A percentile compares a stretch with the other conserved stretches of the same genome.
Conservation (phyloP, 2,888 invertebrate genomes). For the Leucozona laternaria region DNA sequence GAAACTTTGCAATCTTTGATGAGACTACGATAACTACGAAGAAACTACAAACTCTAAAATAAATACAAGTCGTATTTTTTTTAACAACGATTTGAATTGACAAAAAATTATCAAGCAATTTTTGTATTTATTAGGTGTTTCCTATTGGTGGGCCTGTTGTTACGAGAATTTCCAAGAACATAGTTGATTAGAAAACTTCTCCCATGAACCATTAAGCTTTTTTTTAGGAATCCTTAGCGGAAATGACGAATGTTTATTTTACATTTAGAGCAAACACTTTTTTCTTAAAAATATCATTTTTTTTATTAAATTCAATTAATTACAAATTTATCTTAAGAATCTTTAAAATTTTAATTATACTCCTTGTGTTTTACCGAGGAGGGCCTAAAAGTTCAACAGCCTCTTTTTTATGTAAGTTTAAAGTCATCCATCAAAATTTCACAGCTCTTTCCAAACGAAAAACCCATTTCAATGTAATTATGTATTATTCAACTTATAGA, state of each 20-base stretch:
- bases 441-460: neutral
- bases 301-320: neutral
- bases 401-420: neutral
- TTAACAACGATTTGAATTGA: neutral
- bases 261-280: too few relatives aligned
- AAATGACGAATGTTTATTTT: too few relatives aligned
- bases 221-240: too few relatives aligned
- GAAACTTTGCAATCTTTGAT: neutral
- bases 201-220: too few relatives aligned
- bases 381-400: neutral
- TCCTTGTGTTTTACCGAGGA: neutral
- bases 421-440: slow-evolving; percentile 13
- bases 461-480: slow-evolving; percentile 11
- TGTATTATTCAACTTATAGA: slow-evolving; percentile 7
- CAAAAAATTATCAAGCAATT: neutral
- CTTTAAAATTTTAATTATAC: neutral
- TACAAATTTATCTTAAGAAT: neutral
- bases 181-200: neutral
- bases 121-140: neutral
- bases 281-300: neutral
- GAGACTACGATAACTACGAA: neutral
- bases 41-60: neutral
- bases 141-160: too few relatives aligned
- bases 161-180: neutral
- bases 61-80: neutral